Evolutionary conservation across 2,888 invertebrate species (phyloP).

Genomic region (Thumatha senex): DNA sequence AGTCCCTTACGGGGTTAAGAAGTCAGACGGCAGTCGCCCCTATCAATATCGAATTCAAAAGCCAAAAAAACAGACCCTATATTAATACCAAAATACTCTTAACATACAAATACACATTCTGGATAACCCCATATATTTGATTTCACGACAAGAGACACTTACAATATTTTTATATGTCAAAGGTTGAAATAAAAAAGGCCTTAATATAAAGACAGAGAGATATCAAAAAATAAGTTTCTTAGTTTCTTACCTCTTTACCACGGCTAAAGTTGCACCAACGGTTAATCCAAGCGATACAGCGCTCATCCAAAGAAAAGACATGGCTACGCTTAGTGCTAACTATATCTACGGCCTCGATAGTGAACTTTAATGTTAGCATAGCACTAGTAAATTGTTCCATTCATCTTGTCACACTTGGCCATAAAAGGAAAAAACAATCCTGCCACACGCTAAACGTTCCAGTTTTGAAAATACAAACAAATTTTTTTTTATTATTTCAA

Average conservation of each 20-base stretch:
- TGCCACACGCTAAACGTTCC: neutral
- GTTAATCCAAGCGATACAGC: slow-evolving; percentile 85
- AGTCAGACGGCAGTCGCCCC: too few species aligned
- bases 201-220: neutral
- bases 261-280: slow-evolving; percentile 84
- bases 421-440: too few species aligned
- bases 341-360: slow-evolving; percentile 24
- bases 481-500: neutral
- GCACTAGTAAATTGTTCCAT: slow-evolving; percentile 16
- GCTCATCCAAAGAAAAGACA: slow-evolving; percentile 86
- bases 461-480: neutral
- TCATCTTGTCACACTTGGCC: slow-evolving; percentile 27
- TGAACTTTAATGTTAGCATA: slow-evolving; percentile 13
- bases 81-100: too few species aligned
- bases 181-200: neutral
- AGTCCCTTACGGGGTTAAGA: too few species aligned
- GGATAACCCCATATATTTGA: too few species aligned
- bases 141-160: too few species aligned
- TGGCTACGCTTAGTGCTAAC: slow-evolving; percentile 48
- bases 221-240: neutral
- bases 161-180: too few species aligned
- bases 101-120: too few species aligned
- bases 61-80: too few species aligned
- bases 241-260: slow-evolving; percentile 82
- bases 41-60: too few species aligned